These are phyloP conservation scores for Pherbina coryleti DNA, from an alignment of 2,888 invertebrate genomes.

Conservation along the genomic window DNA sequence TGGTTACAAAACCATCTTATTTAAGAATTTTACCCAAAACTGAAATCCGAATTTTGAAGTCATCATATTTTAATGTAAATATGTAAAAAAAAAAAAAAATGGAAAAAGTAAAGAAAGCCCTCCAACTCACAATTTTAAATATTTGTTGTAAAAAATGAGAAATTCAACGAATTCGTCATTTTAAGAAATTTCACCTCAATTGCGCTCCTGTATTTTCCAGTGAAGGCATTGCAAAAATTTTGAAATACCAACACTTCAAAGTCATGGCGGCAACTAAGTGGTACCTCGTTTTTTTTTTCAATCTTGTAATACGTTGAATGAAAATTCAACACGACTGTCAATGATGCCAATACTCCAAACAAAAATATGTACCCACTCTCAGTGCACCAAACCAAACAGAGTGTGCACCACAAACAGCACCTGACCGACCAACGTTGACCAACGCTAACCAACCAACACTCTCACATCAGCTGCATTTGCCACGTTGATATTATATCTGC, in stretches of 20 bases:
- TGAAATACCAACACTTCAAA: slow-evolving; percentile 11
- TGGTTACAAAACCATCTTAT: too few relatives aligned
- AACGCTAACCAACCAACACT: slow-evolving; percentile 6
- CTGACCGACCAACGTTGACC: slow-evolving; percentile 1
- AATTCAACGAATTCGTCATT: too few relatives aligned
- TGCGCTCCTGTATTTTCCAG: not conserved
- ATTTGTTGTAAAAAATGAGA: too few relatives aligned
- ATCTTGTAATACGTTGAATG: slow-evolving; percentile 8
- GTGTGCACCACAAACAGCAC: not conserved
- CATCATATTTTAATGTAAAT: too few relatives aligned
- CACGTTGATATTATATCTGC: slow-evolving; percentile 17
- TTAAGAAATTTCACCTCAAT: too few relatives aligned
- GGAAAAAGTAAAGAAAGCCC: too few relatives aligned
- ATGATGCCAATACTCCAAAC: slow-evolving; percentile 24
- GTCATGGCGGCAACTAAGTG: slow-evolving; percentile 21
- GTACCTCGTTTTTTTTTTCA: slow-evolving; percentile 3
- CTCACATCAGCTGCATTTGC: slow-evolving; percentile 31
- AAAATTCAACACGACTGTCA: slow-evolving; percentile 30
- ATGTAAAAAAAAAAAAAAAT: too few relatives aligned
- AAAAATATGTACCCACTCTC: not conserved
- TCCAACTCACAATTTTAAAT: too few relatives aligned
- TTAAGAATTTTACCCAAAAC: too few relatives aligned
- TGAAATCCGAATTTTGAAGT: too few relatives aligned
- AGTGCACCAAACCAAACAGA: not conserved
- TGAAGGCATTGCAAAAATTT: not conserved